phyloP scores from a whole-genome alignment of 1,140 invertebrate species.

The Medauroidea extradentata region DNA sequence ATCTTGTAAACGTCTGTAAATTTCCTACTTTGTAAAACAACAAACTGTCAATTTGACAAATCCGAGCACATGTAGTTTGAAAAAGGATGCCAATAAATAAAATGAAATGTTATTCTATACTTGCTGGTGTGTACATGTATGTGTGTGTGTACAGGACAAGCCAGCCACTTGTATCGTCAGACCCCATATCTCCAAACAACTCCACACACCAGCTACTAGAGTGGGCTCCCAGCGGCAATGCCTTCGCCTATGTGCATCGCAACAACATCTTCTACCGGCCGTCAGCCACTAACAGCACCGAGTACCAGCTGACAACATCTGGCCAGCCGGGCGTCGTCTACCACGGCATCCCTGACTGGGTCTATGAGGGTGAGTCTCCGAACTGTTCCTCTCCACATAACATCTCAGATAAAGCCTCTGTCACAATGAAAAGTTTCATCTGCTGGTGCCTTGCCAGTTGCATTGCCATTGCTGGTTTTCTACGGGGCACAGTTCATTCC shows the following conservation, averaged over 20 bases:
- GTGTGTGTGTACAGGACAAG: neutral
- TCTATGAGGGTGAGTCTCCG: slow-evolving; percentile 58
- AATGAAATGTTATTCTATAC: neutral
- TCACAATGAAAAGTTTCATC: no score
- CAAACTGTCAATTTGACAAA: no score
- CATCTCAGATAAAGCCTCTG: no score
- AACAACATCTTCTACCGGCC: slow-evolving; percentile 77
- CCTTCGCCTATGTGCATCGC: slow-evolving; percentile 64
- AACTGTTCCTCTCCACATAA: no score
- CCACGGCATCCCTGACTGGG: slow-evolving; percentile 75
- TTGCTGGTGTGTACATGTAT: neutral
- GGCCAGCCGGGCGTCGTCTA: slow-evolving; percentile 61
- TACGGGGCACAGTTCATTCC: no score
- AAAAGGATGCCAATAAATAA: neutral
- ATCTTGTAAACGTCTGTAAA: no score
- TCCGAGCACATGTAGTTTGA: neutral
- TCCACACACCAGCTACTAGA: slow-evolving; percentile 46
- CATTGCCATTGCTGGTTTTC: no score
- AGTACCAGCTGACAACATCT: slow-evolving; percentile 51
- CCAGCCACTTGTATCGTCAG: neutral
- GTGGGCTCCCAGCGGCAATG: slow-evolving; percentile 58
- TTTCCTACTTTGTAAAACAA: no score
- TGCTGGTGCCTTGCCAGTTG: no score
- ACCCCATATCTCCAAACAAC: no score
- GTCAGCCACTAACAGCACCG: slow-evolving; percentile 24